These are phyloP conservation scores for Eudorcas thomsonii DNA, from an alignment of 2,113 vertebrate species.

Conservation along the genomic window DNA sequence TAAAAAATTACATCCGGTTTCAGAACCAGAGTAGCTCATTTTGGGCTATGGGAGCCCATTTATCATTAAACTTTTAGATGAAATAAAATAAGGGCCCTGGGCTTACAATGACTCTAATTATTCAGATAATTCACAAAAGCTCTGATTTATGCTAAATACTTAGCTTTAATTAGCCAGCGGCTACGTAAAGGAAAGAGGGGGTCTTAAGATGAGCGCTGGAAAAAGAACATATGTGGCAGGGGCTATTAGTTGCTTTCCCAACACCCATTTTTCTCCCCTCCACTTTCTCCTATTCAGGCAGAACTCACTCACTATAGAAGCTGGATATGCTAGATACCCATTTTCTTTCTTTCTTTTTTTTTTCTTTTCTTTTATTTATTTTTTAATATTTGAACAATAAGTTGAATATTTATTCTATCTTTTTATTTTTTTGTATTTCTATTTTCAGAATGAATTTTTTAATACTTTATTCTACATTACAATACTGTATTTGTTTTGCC, in stretches of 20 bases:
- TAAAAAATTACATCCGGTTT: constrained; percentile 73
- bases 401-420: too few relatives aligned
- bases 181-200: constrained; percentile 56
- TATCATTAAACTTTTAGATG: constrained; percentile 72
- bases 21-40: constrained; percentile 53
- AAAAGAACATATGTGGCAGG: constrained; percentile 58
- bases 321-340: constrained; percentile 24
- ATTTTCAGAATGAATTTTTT: too few relatives aligned
- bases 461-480: too few relatives aligned
- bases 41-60: constrained; percentile 67
- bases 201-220: constrained; percentile 55
- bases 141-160: constrained; percentile 74
- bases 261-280: neutral
- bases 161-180: constrained; percentile 68
- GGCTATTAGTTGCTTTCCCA: constrained; percentile 48
- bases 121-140: constrained; percentile 72
- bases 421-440: too few relatives aligned
- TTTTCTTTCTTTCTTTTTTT: neutral
- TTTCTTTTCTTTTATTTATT: too few relatives aligned
- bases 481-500: too few relatives aligned
- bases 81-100: constrained; percentile 60
- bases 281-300: constrained; percentile 12
- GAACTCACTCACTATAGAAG: neutral
- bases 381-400: too few relatives aligned
- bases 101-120: constrained; percentile 68